Conservation (phyloP, 2,113 vertebrate genomes). For the Sinocyclocheilus anophthalmus region DNA sequence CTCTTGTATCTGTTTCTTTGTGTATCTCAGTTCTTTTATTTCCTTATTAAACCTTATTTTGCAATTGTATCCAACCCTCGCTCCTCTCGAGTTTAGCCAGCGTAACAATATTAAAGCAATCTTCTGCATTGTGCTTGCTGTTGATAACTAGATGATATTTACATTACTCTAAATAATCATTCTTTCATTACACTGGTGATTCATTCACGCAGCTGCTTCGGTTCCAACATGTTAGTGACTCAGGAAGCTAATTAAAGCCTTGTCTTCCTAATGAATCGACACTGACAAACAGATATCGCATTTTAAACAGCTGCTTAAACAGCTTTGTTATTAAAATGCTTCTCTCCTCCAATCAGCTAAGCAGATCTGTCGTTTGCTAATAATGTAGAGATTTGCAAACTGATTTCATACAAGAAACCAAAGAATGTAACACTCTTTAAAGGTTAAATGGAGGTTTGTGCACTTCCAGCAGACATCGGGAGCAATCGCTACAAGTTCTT, state of each 20-base stretch:
- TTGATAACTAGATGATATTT: background rate
- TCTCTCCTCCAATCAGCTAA: constrained; percentile 87
- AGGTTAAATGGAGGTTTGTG: too few species aligned
- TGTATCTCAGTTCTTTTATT: background rate
- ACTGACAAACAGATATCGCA: constrained; percentile 95
- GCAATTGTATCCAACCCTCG: too few species aligned
- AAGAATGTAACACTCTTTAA: too few species aligned
- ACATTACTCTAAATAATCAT: background rate
- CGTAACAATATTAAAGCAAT: background rate
- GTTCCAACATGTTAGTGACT: constrained; percentile 70
- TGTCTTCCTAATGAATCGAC: constrained; percentile 92
- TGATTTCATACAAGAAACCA: too few species aligned
- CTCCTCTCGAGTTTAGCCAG: background rate
- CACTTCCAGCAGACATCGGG: too few species aligned
- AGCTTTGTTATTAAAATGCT: constrained; percentile 62
- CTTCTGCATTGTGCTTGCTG: background rate
- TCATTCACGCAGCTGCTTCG: constrained; percentile 45
- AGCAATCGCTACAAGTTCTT: too few species aligned
- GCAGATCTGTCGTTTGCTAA: constrained; percentile 81
- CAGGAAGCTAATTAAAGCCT: constrained; percentile 93
- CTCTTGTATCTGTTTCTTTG: background rate
- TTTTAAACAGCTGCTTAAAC: constrained; percentile 97
- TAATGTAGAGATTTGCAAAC: background rate
- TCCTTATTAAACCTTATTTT: background rate
- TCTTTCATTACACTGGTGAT: background rate